Evolutionary conservation across 2,113 vertebrate species (phyloP).

Genomic region (Talpa occidentalis): DNA sequence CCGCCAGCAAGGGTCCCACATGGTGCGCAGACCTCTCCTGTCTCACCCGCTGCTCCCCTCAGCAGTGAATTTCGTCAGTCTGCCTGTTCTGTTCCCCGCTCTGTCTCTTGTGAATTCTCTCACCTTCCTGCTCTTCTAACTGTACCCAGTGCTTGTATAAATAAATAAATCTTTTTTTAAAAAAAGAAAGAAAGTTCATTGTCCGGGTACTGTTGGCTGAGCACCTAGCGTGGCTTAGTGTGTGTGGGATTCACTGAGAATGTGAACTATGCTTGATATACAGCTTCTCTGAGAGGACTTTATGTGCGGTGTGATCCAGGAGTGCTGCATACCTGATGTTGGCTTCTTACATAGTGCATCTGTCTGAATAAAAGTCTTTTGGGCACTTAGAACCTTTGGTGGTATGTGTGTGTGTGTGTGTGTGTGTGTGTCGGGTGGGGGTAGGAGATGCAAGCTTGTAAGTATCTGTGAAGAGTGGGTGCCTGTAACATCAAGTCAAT

Average conservation of each 20-base stretch:
- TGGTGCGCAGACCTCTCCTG: too few species aligned
- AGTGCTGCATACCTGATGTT: constrained; percentile 48
- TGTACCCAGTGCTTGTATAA: too few species aligned
- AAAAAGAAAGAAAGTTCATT: background rate
- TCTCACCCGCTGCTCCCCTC: too few species aligned
- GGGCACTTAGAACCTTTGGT: constrained; percentile 11
- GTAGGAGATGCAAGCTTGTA: background rate
- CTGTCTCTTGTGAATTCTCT: too few species aligned
- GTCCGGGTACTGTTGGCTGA: background rate
- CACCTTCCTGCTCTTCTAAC: too few species aligned
- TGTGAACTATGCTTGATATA: background rate
- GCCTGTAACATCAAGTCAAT: background rate
- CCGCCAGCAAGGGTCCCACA: too few species aligned
- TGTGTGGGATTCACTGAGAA: constrained; percentile 18
- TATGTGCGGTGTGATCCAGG: background rate
- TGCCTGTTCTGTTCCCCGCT: too few species aligned
- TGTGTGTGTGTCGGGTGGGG: background rate
- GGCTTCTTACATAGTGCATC: background rate
- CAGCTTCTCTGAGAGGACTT: constrained; percentile 37
- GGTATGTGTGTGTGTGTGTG: background rate
- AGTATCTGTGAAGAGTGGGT: background rate
- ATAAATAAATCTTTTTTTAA: too few species aligned
- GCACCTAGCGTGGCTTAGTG: constrained; percentile 22
- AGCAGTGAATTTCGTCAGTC: too few species aligned
- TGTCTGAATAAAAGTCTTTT: constrained; percentile 58